Evolutionary conservation across 2,113 vertebrate genomes (phyloP).

Genomic region (Emydura subglobosa): DNA sequence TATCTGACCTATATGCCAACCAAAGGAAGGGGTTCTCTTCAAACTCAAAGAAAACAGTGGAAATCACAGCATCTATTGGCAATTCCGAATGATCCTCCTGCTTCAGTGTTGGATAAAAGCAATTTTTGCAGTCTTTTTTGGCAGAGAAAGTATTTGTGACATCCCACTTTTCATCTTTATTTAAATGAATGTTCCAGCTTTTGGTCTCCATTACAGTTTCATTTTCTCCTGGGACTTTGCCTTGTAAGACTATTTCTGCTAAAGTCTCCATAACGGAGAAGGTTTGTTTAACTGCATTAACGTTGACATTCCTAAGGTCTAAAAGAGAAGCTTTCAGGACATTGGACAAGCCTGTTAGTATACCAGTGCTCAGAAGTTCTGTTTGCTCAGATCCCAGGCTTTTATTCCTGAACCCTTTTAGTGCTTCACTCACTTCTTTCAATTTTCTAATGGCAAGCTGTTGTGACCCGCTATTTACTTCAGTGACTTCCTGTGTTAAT

Average conservation of each 20-base stretch:
- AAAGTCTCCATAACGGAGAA: slow-evolving; percentile 59
- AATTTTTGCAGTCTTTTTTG: slow-evolving; percentile 32
- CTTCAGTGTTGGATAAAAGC: slow-evolving; percentile 53
- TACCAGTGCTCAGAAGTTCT: slow-evolving; percentile 71
- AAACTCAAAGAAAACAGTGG: slow-evolving; percentile 74
- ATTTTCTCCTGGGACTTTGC: slow-evolving; percentile 72
- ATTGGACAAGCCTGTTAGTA: slow-evolving; percentile 71
- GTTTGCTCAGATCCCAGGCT: slow-evolving; percentile 46
- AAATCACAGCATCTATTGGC: not conserved
- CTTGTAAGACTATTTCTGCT: slow-evolving; percentile 50
- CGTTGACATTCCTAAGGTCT: not conserved
- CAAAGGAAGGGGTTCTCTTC: slow-evolving; percentile 76
- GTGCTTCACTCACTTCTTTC: slow-evolving; percentile 17
- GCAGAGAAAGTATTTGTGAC: not conserved
- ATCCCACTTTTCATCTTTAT: slow-evolving; percentile 58
- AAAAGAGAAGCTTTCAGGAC: slow-evolving; percentile 63
- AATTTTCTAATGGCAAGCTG: slow-evolving; percentile 28
- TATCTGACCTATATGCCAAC: slow-evolving; percentile 52
- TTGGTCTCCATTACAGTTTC: slow-evolving; percentile 60
- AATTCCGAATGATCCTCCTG: not conserved
- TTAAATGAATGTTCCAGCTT: slow-evolving; percentile 69
- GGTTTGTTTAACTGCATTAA: not conserved
- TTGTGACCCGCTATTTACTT: slow-evolving; percentile 17
- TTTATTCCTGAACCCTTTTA: slow-evolving; percentile 4
- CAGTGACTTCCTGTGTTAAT: slow-evolving; percentile 48